Percentiles rank a stretch among this genome's conserved stretches.
These are phyloP conservation scores for Stegostoma tigrinum DNA, from an alignment of 2,113 vertebrate genomes.

Conservation along the genomic window DNA sequence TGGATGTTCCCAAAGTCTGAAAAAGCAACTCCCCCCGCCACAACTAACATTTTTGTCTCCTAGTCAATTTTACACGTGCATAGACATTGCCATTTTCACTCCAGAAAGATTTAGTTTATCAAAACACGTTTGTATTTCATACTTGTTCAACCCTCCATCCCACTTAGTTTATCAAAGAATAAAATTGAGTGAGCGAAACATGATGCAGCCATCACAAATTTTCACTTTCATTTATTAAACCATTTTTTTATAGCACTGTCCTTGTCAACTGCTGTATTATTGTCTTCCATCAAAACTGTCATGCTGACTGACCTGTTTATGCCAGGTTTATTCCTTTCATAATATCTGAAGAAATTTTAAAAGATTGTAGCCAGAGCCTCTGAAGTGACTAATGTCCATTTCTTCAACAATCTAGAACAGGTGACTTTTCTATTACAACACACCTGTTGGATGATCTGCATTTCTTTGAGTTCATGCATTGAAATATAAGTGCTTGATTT, in stretches of 20 bases:
- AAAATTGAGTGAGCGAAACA: background rate
- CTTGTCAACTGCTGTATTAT: background rate
- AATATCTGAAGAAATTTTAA: too few species aligned
- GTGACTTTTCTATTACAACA: background rate
- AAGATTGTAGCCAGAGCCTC: background rate
- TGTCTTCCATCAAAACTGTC: background rate
- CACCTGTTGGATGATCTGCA: background rate
- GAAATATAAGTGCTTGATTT: background rate
- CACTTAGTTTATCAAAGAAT: background rate
- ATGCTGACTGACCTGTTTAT: background rate
- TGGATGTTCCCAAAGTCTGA: too few species aligned
- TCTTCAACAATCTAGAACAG: background rate
- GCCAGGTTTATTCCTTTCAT: background rate
- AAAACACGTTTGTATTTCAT: background rate
- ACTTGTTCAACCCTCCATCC: background rate
- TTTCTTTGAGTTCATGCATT: background rate
- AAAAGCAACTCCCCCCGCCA: background rate
- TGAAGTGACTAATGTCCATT: background rate
- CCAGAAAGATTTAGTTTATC: background rate
- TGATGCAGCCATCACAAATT: background rate
- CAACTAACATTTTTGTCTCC: background rate
- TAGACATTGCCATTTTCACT: background rate
- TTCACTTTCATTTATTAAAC: background rate
- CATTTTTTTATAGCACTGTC: background rate
- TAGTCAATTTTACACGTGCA: background rate